Base-by-base conservation (phyloP, 1,140 invertebrate genomes). In the Parapsyche elsis region DNA sequence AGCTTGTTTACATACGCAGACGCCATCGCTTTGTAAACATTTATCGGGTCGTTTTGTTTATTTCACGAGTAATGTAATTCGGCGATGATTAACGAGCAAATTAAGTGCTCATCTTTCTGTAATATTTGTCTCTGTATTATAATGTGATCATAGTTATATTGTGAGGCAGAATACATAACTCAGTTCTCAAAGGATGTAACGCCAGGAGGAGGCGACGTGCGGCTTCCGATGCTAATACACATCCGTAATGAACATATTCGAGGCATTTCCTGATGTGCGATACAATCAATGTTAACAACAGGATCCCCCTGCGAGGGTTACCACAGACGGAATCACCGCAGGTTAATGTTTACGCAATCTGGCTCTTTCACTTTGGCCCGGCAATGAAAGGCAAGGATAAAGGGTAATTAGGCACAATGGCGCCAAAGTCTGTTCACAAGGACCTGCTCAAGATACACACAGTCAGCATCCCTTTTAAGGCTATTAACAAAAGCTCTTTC, bases 401-500 rank as follows among this genome's bases (percentile, higher is more conserved):
- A 73, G 38, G 71, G 71, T 73, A 46, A 73, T 71, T 71, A 71
- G 67, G 26, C 16, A 73, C 71, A 73, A 73, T 73, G 38, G 38
- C 46, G 71, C 38, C 71, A 38, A 46, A 73, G 38, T 73, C 71
- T 46, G 71, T 46, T 73, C 71, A 38, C 38, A 38, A 38, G 26
- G 26, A 73, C 71, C 44, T 38, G 38, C 67, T 38, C 26, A 46
- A 73, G n/a, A 73, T 73, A 73, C 71, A 73, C 38, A 16, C 71
- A 46, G 71, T 73, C 30, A 38, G 71, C 38, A 73, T 73, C 71
- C 71, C 71, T 46, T 73, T 73, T 73, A 73, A 73, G 71, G 71
- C 71, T 73, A 73, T 73, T 73, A 73, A 73, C 71, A 73, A 73
- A 73, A 73, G 71, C 71, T 46, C 71, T 73, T 73, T 73, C 71